Evolutionary conservation across 2,888 invertebrate genomes (phyloP).

Genomic region (Ecdyonurus torrentis): DNA sequence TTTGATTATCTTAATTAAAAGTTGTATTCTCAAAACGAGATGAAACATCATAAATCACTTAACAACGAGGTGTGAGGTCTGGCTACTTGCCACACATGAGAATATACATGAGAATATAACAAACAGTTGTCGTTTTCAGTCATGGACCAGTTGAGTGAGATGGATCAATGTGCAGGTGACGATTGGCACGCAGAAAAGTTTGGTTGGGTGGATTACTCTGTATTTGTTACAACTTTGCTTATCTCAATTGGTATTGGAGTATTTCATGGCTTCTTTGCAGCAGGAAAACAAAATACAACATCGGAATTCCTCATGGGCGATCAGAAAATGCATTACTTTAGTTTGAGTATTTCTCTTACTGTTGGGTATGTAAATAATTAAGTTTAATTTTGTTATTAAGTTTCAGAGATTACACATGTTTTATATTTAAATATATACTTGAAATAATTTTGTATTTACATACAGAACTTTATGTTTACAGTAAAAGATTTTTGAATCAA

Average conservation of each 20-base stretch:
- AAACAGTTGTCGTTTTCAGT: no score
- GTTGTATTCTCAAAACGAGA: no score
- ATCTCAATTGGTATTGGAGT: slow-evolving; percentile 70
- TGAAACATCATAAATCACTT: no score
- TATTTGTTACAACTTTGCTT: slow-evolving; percentile 54
- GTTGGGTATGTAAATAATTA: slow-evolving; percentile 43
- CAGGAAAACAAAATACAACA: slow-evolving; percentile 53
- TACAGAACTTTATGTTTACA: no score
- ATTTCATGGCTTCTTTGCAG: slow-evolving; percentile 59
- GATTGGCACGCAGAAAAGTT: slow-evolving; percentile 22
- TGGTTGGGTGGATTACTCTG: slow-evolving; percentile 58
- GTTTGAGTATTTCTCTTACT: slow-evolving; percentile 76
- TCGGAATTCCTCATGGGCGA: slow-evolving; percentile 67
- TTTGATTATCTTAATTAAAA: no score
- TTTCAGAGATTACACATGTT: no score
- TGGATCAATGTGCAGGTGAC: background rate
- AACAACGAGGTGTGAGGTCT: no score
- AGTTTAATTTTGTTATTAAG: background rate
- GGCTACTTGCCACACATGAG: no score
- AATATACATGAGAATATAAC: no score
- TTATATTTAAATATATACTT: no score
- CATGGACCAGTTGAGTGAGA: background rate
- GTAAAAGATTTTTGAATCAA: no score
- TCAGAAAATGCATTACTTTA: slow-evolving; percentile 69
- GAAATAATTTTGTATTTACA: no score